A percentile compares a stretch with the other conserved stretches of the same genome.
Evolutionary conservation across 2,888 invertebrate genomes (phyloP).

Genomic region (Polymixis flavicincta): DNA sequence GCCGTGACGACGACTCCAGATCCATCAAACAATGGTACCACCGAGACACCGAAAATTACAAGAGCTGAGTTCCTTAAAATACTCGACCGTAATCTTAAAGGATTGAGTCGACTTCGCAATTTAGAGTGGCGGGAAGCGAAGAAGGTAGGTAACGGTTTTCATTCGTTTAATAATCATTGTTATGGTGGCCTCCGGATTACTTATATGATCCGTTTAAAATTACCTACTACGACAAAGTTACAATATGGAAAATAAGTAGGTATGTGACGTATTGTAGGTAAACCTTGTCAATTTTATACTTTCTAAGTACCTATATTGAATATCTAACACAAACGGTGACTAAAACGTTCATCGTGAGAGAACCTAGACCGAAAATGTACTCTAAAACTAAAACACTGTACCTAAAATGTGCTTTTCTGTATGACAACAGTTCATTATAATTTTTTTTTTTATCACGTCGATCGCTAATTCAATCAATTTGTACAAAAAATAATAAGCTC

Average conservation of each 20-base stretch:
- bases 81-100: slow-evolving; percentile 87
- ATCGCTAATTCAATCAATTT: slow-evolving; percentile 22
- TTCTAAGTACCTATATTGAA: neutral
- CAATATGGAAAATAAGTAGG: neutral
- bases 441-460: slow-evolving; percentile 6
- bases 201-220: neutral
- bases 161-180: neutral
- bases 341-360: slow-evolving; percentile 1
- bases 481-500: slow-evolving; percentile 18
- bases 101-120: slow-evolving; percentile 84
- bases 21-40: slow-evolving; percentile 78
- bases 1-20: slow-evolving; percentile 72
- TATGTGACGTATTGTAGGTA: neutral
- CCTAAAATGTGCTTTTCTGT: neutral
- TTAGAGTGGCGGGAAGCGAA: slow-evolving; percentile 89
- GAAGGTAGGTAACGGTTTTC: slow-evolving; percentile 82
- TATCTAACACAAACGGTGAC: neutral
- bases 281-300: neutral
- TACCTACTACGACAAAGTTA: neutral
- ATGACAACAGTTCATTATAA: neutral
- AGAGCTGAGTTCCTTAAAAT: slow-evolving; percentile 86
- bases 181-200: neutral
- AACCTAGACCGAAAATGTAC: neutral
- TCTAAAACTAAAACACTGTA: too few species aligned
- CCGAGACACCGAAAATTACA: slow-evolving; percentile 84